Evolutionary conservation across 2,888 invertebrate genomes (phyloP).

Genomic region (Melanostoma mellinum): DNA sequence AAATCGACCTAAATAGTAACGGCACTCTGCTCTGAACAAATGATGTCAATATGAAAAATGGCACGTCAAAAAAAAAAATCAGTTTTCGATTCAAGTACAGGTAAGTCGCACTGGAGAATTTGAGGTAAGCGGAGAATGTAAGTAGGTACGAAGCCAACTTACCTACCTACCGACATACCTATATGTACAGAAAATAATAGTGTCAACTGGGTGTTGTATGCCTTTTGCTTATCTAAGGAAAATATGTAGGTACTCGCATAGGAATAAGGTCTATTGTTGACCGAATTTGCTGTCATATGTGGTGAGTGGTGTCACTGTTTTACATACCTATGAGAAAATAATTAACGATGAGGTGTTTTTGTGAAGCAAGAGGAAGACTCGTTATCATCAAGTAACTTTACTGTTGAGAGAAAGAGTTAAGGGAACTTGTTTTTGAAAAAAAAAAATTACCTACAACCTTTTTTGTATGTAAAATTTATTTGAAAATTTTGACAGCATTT

Average conservation of each 20-base stretch:
- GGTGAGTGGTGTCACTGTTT: background rate
- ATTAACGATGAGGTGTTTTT: too few relatives aligned
- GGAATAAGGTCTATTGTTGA: background rate
- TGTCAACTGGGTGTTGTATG: constrained; percentile 22
- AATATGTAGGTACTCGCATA: background rate
- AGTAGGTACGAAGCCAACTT: background rate
- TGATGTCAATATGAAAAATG: constrained; percentile 13
- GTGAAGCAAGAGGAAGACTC: too few relatives aligned
- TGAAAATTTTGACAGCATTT: too few relatives aligned
- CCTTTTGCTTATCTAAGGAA: constrained; percentile 27
- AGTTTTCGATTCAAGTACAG: background rate
- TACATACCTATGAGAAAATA: background rate
- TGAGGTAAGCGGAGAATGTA: too few relatives aligned
- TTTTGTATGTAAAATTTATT: too few relatives aligned
- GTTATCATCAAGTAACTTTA: too few relatives aligned
- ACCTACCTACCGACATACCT: background rate
- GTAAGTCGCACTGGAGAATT: background rate
- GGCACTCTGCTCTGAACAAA: background rate
- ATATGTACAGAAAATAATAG: constrained; percentile 10
- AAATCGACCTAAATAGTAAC: constrained; percentile 43
- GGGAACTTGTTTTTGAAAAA: too few relatives aligned
- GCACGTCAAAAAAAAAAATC: constrained; percentile 13
- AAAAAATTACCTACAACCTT: too few relatives aligned
- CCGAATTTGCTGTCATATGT: background rate
- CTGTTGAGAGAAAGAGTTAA: too few relatives aligned